These are phyloP conservation scores for Anastatus disparis DNA, from an alignment of 1,140 invertebrate genomes.

Conservation along the genomic window DNA sequence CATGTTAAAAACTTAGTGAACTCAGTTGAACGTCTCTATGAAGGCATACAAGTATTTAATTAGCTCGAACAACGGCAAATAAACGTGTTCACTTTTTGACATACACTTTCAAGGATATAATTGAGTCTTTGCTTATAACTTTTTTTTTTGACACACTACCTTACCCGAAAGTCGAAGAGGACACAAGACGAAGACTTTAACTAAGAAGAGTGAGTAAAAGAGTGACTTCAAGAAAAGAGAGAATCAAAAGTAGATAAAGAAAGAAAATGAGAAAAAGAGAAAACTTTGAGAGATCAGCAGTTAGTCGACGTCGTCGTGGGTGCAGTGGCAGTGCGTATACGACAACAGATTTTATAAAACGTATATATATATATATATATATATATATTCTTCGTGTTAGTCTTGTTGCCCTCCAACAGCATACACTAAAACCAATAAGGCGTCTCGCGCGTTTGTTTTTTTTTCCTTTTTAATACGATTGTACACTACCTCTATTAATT, in stretches of 20 bases:
- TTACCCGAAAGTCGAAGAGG: background rate
- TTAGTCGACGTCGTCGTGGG: background rate
- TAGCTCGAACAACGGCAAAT: constrained; percentile 12
- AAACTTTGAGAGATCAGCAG: background rate
- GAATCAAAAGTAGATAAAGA: background rate
- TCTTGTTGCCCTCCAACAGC: background rate
- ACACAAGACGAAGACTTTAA: background rate
- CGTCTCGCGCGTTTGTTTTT: background rate
- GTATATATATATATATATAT: too few relatives aligned
- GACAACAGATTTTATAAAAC: background rate
- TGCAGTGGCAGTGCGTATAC: background rate
- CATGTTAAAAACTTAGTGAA: constrained; percentile 71
- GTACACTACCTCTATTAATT: background rate
- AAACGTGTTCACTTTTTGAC: background rate
- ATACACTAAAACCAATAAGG: background rate
- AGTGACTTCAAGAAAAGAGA: background rate
- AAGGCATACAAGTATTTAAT: constrained; percentile 27
- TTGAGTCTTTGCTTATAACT: background rate
- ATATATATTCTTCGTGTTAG: background rate
- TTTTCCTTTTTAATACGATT: background rate
- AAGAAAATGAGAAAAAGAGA: background rate
- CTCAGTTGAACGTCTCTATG: too few relatives aligned
- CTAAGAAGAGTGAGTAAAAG: background rate
- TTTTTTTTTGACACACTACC: background rate
- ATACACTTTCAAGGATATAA: too few relatives aligned